Conservation (phyloP, 2,113 vertebrate genomes). For the Coptodon bakossiorum region DNA sequence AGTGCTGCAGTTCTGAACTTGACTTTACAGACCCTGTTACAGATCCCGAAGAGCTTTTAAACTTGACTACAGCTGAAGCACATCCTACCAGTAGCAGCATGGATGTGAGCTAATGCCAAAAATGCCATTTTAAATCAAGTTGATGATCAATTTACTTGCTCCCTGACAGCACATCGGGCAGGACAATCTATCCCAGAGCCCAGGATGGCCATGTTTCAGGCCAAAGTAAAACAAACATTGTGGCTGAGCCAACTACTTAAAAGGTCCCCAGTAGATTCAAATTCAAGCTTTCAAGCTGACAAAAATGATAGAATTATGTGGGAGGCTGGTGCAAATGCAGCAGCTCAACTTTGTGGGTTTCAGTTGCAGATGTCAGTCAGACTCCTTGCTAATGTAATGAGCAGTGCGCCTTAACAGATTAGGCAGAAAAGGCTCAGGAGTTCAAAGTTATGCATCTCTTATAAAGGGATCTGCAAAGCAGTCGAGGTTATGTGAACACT, state of each 20-base stretch:
- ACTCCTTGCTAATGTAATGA: slow-evolving; percentile 35
- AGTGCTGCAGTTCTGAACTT: neutral
- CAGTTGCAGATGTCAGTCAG: slow-evolving; percentile 23
- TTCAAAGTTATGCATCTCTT: slow-evolving; percentile 34
- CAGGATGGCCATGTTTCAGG: neutral
- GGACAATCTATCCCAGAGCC: slow-evolving; percentile 25
- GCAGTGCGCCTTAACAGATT: slow-evolving; percentile 33
- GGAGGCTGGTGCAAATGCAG: slow-evolving; percentile 7
- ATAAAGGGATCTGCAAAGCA: slow-evolving; percentile 23
- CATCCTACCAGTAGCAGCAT: neutral
- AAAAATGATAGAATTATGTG: slow-evolving; percentile 21
- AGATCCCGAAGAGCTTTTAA: neutral
- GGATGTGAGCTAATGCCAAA: slow-evolving; percentile 17
- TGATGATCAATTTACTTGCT: slow-evolving; percentile 40
- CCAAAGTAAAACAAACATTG: slow-evolving; percentile 38
- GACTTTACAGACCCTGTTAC: neutral
- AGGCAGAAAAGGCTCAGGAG: slow-evolving; percentile 10
- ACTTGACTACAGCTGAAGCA: neutral
- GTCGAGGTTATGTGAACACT: slow-evolving; percentile 7
- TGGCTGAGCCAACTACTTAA: slow-evolving; percentile 19
- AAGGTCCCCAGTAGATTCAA: neutral
- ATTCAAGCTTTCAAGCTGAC: slow-evolving; percentile 23
- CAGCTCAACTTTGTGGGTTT: neutral
- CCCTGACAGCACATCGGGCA: neutral
- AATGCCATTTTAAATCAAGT: slow-evolving; percentile 46